These are phyloP conservation scores for Listronotus oregonensis DNA, from an alignment of 1,140 invertebrate genomes.

Conservation along the genomic window DNA sequence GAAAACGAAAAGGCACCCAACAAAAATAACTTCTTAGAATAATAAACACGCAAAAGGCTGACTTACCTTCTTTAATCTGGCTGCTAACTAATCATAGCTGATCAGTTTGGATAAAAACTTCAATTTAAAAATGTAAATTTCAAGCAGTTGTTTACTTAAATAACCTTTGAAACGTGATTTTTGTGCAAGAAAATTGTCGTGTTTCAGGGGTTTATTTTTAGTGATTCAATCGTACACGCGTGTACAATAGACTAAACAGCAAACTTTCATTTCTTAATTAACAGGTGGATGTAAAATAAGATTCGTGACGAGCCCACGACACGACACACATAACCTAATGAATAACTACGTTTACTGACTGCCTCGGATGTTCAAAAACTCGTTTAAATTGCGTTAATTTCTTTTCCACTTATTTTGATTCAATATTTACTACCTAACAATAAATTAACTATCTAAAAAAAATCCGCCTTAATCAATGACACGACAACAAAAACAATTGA, in stretches of 20 bases:
- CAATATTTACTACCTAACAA: too few relatives aligned
- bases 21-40: slow-evolving; percentile 3
- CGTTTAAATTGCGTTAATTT: too few relatives aligned
- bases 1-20: neutral
- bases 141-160: neutral
- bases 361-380: too few relatives aligned
- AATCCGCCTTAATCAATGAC: too few relatives aligned
- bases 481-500: too few relatives aligned
- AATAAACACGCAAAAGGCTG: neutral
- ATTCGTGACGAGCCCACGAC: too few relatives aligned
- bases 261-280: slow-evolving; percentile 9
- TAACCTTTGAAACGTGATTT: neutral
- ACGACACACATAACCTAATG: too few relatives aligned
- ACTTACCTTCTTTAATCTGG: neutral
- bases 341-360: too few relatives aligned
- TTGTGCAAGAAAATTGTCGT: neutral
- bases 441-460: too few relatives aligned
- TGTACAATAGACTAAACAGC: neutral
- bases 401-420: too few relatives aligned
- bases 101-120: neutral
- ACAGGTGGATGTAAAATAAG: slow-evolving; percentile 1
- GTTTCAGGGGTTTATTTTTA: slow-evolving; percentile 1
- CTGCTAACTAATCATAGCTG: slow-evolving; percentile 18
- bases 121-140: neutral
- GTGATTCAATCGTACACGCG: neutral